Conservation (phyloP, 2,888 invertebrate species). For the Hanleya hanleyi region DNA sequence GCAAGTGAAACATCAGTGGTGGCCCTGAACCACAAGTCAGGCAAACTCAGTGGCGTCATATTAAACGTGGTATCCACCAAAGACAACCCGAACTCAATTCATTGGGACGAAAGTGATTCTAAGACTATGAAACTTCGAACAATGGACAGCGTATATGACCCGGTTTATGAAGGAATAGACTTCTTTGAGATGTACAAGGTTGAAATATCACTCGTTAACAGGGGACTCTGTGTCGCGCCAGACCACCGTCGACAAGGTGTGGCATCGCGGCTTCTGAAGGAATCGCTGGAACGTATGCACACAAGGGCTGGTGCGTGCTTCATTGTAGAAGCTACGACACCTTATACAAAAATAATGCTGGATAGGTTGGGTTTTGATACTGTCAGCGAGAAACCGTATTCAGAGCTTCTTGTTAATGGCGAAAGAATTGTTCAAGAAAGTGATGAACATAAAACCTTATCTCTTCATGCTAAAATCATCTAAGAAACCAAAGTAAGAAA, state of each 20-base stretch:
- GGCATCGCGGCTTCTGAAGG: not conserved
- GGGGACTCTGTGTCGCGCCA: not conserved
- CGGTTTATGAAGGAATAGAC: not conserved
- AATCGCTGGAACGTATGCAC: not conserved
- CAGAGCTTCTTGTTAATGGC: not conserved
- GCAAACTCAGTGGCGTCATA: not conserved
- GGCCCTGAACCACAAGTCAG: not conserved
- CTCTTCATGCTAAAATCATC: conserved; percentile 1
- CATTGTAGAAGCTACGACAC: not conserved
- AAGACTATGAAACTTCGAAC: not conserved
- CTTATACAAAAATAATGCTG: not conserved
- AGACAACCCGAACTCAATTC: not conserved
- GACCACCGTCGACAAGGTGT: not conserved
- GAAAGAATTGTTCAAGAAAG: not conserved
- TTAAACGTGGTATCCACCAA: not conserved
- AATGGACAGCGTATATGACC: conserved; percentile 3
- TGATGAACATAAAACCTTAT: not conserved
- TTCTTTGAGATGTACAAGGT: not conserved
- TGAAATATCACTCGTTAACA: not conserved
- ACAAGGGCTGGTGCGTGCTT: not conserved
- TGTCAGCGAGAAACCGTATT: not conserved
- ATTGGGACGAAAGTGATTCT: not conserved
- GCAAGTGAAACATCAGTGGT: not conserved
- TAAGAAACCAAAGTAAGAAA: too few relatives aligned
- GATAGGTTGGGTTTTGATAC: not conserved